A percentile compares a stretch with the other conserved stretches of the same genome.
phyloP scores from a whole-genome alignment of 2,888 invertebrate species.

The Chydorus sphaericus region DNA sequence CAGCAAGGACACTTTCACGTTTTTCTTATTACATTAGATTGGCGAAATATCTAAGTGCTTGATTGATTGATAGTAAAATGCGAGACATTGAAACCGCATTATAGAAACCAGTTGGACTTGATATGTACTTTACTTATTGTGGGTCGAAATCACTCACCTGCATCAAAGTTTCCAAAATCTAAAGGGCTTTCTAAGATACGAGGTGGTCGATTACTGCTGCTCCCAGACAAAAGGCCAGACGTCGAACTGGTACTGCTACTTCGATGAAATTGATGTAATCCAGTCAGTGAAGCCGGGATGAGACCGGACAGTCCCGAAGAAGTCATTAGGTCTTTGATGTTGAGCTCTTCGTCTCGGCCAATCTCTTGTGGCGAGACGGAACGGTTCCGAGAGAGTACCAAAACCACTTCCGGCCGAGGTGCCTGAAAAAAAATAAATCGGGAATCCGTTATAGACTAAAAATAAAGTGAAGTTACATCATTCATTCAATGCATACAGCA shows the following conservation, averaged over 20 bases:
- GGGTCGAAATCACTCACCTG: slow-evolving; percentile 20
- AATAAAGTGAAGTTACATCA: not conserved
- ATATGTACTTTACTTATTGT: no score
- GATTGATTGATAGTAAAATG: no score
- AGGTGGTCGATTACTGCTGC: slow-evolving; percentile 21
- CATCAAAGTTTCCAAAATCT: slow-evolving; percentile 23
- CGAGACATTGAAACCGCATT: no score
- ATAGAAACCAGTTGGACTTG: no score
- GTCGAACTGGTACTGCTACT: not conserved
- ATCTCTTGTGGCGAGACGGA: slow-evolving; percentile 23
- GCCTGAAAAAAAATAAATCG: slow-evolving; percentile 41
- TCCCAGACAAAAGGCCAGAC: slow-evolving; percentile 6
- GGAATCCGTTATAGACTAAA: slow-evolving; percentile 1
- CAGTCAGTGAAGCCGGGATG: slow-evolving; percentile 2
- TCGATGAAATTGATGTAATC: not conserved
- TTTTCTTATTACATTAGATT: no score
- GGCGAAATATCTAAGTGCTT: no score
- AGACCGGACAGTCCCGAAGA: slow-evolving; percentile 13
- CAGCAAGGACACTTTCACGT: no score
- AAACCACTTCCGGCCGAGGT: slow-evolving; percentile 59
- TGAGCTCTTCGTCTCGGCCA: slow-evolving; percentile 12
- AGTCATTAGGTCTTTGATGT: slow-evolving; percentile 16
- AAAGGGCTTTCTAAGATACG: slow-evolving; percentile 22
- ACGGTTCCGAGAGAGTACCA: slow-evolving; percentile 50
- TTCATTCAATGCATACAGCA: no score